phyloP scores from a whole-genome alignment of 1,140 invertebrate species.

The Centruroides vittatus region DNA sequence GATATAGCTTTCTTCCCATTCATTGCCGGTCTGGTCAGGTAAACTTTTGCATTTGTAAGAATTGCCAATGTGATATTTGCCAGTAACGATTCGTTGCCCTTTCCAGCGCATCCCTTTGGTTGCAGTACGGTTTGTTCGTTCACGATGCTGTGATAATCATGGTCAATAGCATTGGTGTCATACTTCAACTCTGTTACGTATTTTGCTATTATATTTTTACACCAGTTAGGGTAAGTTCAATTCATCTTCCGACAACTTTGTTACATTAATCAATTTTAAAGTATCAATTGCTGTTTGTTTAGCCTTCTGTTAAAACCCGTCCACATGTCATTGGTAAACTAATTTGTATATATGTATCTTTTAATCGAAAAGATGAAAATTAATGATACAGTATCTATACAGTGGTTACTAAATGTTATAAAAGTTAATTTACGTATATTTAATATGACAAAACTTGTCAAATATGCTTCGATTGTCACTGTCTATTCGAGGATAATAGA shows the following conservation, averaged over 20 bases:
- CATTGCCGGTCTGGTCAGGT: neutral
- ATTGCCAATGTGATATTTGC: neutral
- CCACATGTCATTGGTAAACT: no score
- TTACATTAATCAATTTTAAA: no score
- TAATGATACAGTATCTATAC: no score
- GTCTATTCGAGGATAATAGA: no score
- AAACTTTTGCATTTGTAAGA: neutral
- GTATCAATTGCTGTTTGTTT: no score
- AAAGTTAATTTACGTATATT: no score
- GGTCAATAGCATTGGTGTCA: neutral
- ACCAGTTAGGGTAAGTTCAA: neutral
- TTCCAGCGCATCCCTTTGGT: neutral
- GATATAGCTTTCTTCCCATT: conserved; percentile 1
- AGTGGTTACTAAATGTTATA: no score
- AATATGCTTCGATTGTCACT: no score
- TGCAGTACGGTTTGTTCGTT: neutral
- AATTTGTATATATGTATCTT: no score
- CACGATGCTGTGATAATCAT: neutral
- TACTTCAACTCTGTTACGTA: neutral
- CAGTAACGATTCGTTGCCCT: neutral
- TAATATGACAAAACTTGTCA: no score
- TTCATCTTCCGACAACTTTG: neutral
- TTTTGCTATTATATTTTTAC: neutral
- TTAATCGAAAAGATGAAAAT: no score
- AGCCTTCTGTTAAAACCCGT: no score